phyloP scores from a whole-genome alignment of 2,888 invertebrate species.

The Perizoma flavofasciatum region DNA sequence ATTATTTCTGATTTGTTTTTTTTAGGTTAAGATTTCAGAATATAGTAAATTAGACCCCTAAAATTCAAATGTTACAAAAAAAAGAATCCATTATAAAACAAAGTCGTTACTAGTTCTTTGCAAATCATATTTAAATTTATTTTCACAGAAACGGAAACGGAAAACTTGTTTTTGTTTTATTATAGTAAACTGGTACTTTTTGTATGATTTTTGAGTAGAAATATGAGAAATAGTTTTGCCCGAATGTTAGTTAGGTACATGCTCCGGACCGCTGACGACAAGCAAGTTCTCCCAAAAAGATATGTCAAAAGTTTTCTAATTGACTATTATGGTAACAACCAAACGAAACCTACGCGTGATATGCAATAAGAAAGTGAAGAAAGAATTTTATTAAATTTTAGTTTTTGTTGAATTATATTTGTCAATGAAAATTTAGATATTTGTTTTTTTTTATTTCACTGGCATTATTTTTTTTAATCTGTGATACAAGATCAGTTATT shows the following conservation, averaged over 20 bases:
- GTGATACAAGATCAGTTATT: too few species aligned
- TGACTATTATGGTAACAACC: conserved; percentile 61
- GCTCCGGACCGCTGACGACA: conserved; percentile 30
- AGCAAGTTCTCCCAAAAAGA: conserved; percentile 37
- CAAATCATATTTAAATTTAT: too few species aligned
- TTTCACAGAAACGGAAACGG: too few species aligned
- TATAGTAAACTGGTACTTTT: too few species aligned
- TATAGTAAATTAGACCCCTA: too few species aligned
- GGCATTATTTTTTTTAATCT: neutral
- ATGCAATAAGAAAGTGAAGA: conserved; percentile 71
- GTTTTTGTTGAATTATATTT: conserved; percentile 62
- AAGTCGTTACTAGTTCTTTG: too few species aligned
- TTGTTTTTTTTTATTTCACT: neutral
- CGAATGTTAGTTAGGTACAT: conserved; percentile 34
- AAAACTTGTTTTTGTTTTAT: neutral
- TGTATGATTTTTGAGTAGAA: too few species aligned
- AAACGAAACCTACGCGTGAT: conserved; percentile 68
- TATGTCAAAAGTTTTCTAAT: conserved; percentile 66
- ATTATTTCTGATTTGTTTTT: too few species aligned
- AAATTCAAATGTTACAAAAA: too few species aligned
- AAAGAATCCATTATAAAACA: too few species aligned
- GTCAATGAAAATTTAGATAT: conserved; percentile 36
- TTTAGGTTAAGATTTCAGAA: too few species aligned
- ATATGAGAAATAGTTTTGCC: conserved; percentile 33
- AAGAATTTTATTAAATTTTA: conserved; percentile 52